Base-by-base conservation (phyloP, 2,113 vertebrate species). In the Rhynchomys soricoides region DNA sequence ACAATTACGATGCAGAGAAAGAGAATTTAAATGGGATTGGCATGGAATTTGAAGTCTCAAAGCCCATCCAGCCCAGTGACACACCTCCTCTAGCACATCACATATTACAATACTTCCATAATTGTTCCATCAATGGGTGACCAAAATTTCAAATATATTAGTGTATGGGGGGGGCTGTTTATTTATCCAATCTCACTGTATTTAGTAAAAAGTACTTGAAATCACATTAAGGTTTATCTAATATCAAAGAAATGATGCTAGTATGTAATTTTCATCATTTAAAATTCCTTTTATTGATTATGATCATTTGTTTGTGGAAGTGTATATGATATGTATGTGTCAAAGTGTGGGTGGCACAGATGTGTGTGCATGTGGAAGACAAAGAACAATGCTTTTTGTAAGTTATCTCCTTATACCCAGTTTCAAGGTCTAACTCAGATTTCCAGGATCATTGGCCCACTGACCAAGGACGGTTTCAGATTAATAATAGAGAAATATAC, bases 41-140 rank as follows among this genome's bases (percentile, higher is more conserved):
- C 21, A 43, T 74, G 40, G 22, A 16, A 43, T 74, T 26, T 74
- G n/a, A 43, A 43, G 21, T 43, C n/a, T 43, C 40, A 74, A 74
- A 12, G 10, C 4, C 1, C 8, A 74, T 2, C 9, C 2, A 74
- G 3, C 0, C 9, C 19, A 24, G n/a, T 22, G 9, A 74, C n/a
- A 43, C 9, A 74, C 2, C 31, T 43, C 21, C 70, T 7, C 8
- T 19, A 73, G 7, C 7, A 40, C n/a, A 19, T 21, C 70, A 73
- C 13, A 70, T 37, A 70, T 17, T 37, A 70, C 22, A 73, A 21
- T 22, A 13, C 71, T 73, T 73, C 9, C n/a, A 34, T 40, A 73
- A 73, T 9, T 73, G 3, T 26, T 43, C 71, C 21, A 74, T 40
- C 22, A 26, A 74, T 4, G 11, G 8, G 21, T 22, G 40, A 74